These are phyloP conservation scores for Augochlora pura DNA, from an alignment of 1,140 invertebrate species.

Conservation along the genomic window DNA sequence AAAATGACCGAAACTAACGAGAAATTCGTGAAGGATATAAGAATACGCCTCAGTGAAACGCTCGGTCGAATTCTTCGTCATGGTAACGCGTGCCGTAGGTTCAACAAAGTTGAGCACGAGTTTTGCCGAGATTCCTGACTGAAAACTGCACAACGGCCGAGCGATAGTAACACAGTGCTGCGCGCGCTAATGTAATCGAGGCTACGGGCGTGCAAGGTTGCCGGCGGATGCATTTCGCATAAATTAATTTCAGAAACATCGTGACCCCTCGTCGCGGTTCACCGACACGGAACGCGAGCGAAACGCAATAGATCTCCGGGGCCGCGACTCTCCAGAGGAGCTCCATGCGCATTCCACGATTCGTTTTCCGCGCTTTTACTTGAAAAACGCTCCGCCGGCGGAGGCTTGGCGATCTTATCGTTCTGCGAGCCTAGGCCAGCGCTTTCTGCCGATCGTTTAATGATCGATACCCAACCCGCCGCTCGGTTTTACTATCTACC, in stretches of 20 bases:
- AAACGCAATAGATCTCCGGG: slow-evolving; percentile 30
- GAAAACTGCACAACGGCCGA: too few relatives aligned
- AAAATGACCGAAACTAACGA: too few relatives aligned
- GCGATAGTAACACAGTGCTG: too few relatives aligned
- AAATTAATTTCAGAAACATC: slow-evolving; percentile 55
- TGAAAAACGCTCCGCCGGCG: slow-evolving; percentile 17
- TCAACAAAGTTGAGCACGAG: too few relatives aligned
- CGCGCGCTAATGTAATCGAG: slow-evolving; percentile 21
- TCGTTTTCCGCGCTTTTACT: slow-evolving; percentile 42
- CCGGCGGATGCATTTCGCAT: slow-evolving; percentile 41
- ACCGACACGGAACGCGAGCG: slow-evolving; percentile 35
- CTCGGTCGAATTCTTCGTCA: too few relatives aligned
- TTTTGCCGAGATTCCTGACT: too few relatives aligned
- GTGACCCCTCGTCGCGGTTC: slow-evolving; percentile 41
- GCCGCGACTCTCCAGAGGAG: slow-evolving; percentile 5
- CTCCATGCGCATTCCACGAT: slow-evolving; percentile 38
- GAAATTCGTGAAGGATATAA: too few relatives aligned
- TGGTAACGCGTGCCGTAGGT: too few relatives aligned
- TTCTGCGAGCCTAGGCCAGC: background rate
- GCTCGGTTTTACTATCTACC: slow-evolving; percentile 29
- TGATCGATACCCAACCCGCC: slow-evolving; percentile 14
- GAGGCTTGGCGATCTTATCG: slow-evolving; percentile 46
- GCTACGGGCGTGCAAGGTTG: slow-evolving; percentile 39
- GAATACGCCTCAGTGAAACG: too few relatives aligned
- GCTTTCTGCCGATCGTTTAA: slow-evolving; percentile 37